Percentiles rank a stretch among this genome's conserved stretches.
Conservation (phyloP, 1,140 invertebrate species). For the Pseudomyrmex flavicornis region DNA sequence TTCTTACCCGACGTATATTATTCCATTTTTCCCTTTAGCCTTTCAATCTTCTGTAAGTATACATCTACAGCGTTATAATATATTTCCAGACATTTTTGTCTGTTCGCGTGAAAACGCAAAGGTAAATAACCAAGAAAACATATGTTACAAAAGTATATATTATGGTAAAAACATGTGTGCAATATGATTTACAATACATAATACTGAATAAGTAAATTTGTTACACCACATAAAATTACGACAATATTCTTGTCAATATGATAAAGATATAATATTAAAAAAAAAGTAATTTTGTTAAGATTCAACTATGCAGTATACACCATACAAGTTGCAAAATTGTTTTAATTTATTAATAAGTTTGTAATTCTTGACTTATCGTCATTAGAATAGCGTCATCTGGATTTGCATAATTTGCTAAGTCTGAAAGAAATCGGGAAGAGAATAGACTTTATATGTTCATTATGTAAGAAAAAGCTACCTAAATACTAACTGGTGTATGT, state of each 20-base stretch:
- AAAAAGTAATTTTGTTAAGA: slow-evolving; percentile 7
- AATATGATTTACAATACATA: slow-evolving; percentile 58
- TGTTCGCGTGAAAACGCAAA: not conserved
- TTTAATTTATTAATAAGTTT: slow-evolving; percentile 79
- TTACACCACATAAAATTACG: slow-evolving; percentile 12
- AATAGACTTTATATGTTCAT: slow-evolving; percentile 17
- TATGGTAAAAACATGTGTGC: slow-evolving; percentile 17
- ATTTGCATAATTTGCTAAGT: slow-evolving; percentile 86
- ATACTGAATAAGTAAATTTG: slow-evolving; percentile 70
- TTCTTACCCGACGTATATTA: slow-evolving; percentile 11
- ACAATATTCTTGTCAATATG: slow-evolving; percentile 5
- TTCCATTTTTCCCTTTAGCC: slow-evolving; percentile 1
- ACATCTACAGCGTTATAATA: not conserved
- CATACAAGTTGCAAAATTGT: slow-evolving; percentile 37
- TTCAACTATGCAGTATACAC: not conserved
- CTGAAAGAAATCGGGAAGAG: slow-evolving; percentile 76
- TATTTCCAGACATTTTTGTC: slow-evolving; percentile 6
- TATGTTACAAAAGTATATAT: slow-evolving; percentile 61
- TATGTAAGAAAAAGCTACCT: not conserved
- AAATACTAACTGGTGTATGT: slow-evolving; percentile 13
- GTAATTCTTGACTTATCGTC: slow-evolving; percentile 84
- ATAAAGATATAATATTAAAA: not conserved
- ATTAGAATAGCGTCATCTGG: slow-evolving; percentile 87
- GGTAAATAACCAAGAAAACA: slow-evolving; percentile 28
- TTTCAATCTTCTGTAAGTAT: not conserved